Conservation (phyloP, 2,113 vertebrate genomes). For the Erinaceus europaeus region DNA sequence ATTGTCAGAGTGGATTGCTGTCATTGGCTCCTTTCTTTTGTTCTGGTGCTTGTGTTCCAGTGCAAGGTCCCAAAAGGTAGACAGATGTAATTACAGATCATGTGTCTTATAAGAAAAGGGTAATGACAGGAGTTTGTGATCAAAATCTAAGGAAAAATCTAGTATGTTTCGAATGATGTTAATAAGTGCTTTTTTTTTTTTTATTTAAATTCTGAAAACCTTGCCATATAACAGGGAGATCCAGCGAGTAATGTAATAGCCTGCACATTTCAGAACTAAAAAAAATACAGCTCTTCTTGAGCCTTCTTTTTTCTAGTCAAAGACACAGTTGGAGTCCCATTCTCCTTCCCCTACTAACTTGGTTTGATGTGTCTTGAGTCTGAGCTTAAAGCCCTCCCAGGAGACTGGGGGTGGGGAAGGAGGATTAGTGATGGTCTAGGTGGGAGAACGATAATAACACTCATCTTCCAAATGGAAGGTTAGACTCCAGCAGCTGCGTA, state of each 20-base stretch:
- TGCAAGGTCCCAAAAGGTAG: background rate
- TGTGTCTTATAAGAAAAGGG: background rate
- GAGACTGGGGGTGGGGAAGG: background rate
- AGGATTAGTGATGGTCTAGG: background rate
- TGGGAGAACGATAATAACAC: background rate
- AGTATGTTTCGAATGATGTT: background rate
- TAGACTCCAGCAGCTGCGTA: background rate
- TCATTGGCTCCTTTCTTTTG: constrained; percentile 17
- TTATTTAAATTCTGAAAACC: constrained; percentile 6
- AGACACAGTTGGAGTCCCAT: background rate
- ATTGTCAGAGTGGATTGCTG: background rate
- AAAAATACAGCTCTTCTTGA: background rate
- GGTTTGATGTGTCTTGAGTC: background rate
- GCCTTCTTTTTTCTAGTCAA: background rate
- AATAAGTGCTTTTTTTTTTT: background rate
- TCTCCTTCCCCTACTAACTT: background rate
- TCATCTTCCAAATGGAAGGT: background rate
- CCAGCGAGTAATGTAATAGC: background rate
- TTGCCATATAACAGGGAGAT: background rate
- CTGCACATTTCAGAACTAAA: background rate
- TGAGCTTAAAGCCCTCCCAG: background rate
- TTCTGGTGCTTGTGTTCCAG: constrained; percentile 23
- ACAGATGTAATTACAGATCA: constrained; percentile 45
- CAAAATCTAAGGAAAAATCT: constrained; percentile 16
- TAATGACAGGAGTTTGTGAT: background rate